A percentile compares a stretch with the other conserved stretches of the same genome.
phyloP scores from a whole-genome alignment of 37 sponge, comb jelly and placozoan genomes.

The Bolinopsis microptera region DNA sequence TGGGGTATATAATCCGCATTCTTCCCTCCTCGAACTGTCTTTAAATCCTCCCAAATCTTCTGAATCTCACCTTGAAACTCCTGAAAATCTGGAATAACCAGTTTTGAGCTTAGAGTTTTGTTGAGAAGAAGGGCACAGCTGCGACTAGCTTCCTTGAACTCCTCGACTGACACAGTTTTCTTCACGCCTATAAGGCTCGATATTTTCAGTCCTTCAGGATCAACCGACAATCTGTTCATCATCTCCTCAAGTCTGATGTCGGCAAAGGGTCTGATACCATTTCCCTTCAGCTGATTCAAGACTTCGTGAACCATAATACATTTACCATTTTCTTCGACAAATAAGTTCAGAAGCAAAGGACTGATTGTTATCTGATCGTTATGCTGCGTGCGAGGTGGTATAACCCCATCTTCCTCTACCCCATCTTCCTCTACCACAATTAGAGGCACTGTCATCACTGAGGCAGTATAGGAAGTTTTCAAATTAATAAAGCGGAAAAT shows the following conservation, averaged over 20 bases:
- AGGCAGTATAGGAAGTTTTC: too few relatives aligned
- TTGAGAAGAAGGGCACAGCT: background rate
- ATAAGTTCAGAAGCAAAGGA: background rate
- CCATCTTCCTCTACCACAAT: too few relatives aligned
- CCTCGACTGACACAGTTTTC: background rate
- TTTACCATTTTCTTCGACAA: background rate
- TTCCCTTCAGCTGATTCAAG: background rate
- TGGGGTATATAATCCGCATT: constrained; percentile 50
- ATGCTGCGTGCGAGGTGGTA: background rate
- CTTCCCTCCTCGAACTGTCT: background rate
- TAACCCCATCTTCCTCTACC: background rate
- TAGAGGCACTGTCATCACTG: too few relatives aligned
- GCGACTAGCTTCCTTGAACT: background rate
- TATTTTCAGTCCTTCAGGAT: background rate
- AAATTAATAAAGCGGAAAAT: too few relatives aligned
- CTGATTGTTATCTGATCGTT: background rate
- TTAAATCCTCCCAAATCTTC: background rate
- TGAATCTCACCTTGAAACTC: background rate
- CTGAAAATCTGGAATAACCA: constrained; percentile 58
- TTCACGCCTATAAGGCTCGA: background rate
- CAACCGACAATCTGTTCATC: background rate
- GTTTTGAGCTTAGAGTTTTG: background rate
- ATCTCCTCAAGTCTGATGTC: background rate
- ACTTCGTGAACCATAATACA: constrained; percentile 9
- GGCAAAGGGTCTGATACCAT: constrained; percentile 1